Percentiles rank a stretch among this genome's conserved stretches.
Conservation (phyloP, 1,140 invertebrate species). For the Zaprionus lachaisei region DNA sequence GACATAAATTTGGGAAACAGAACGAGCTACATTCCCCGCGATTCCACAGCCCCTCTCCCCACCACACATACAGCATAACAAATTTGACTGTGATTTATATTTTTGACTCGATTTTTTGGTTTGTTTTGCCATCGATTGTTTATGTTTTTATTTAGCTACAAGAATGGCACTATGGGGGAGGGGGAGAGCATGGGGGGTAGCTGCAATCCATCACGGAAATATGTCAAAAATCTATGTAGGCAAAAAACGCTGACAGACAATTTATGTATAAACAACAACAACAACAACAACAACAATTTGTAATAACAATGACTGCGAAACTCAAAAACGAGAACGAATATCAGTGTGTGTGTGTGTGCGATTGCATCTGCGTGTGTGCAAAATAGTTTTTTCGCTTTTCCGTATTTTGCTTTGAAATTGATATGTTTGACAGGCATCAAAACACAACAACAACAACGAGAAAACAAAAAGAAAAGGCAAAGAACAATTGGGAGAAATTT, state of each 20-base stretch:
- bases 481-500: conserved; percentile 5
- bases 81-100: conserved; percentile 75
- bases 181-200: not conserved
- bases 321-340: conserved; percentile 11
- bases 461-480: conserved; percentile 35
- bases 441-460: conserved; percentile 13
- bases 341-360: conserved; percentile 9
- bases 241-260: conserved; percentile 64
- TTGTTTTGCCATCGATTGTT: conserved; percentile 9
- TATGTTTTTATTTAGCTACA: conserved; percentile 12
- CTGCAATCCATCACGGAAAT: conserved; percentile 74
- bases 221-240: conserved; percentile 73
- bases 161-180: not conserved
- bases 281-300: conserved; percentile 27
- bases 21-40: conserved; percentile 19
- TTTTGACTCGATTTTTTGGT: conserved; percentile 51
- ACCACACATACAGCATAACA: conserved; percentile 29
- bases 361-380: not conserved
- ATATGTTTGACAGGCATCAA: conserved; percentile 76
- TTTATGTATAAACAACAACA: conserved; percentile 64
- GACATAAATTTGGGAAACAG: conserved; percentile 59
- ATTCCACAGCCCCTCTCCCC: not conserved
- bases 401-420: conserved; percentile 66
- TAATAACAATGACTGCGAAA: conserved; percentile 7
- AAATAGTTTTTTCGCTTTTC: conserved; percentile 12